Evolutionary conservation across 2,113 vertebrate species (phyloP).

Genomic region (Ariopsis seemanni): DNA sequence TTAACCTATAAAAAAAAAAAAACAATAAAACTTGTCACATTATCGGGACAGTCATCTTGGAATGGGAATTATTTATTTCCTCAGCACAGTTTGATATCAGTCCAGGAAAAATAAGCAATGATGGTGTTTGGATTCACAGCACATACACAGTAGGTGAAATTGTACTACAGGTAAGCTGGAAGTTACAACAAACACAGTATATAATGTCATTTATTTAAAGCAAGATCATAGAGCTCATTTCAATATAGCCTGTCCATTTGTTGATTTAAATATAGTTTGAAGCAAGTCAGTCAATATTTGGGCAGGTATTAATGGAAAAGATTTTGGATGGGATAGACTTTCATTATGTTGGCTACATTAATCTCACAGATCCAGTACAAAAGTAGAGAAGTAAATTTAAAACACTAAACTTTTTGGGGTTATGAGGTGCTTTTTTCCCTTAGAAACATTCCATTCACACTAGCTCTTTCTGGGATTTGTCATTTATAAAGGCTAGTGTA

Average conservation of each 20-base stretch:
- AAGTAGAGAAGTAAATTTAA: not conserved
- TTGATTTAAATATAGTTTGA: not conserved
- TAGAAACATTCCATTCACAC: not conserved
- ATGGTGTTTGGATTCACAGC: too few relatives aligned
- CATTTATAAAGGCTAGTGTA: not conserved
- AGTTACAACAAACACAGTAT: too few relatives aligned
- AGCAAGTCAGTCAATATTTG: not conserved
- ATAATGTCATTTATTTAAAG: too few relatives aligned
- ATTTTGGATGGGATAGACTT: not conserved
- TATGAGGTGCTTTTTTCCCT: not conserved
- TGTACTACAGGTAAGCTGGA: too few relatives aligned
- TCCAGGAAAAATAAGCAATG: not conserved
- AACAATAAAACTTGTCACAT: not conserved
- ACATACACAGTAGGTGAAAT: too few relatives aligned
- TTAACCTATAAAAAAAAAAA: not conserved
- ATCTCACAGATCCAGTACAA: not conserved
- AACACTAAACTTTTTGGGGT: not conserved
- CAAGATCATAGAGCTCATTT: too few relatives aligned
- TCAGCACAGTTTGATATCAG: not conserved
- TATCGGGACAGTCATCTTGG: too few relatives aligned
- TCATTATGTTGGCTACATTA: not conserved
- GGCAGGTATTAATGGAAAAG: not conserved
- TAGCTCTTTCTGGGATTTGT: not conserved
- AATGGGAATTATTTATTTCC: too few relatives aligned
- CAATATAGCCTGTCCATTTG: too few relatives aligned